A percentile compares a stretch with the other conserved stretches of the same genome.
phyloP scores from a whole-genome alignment of 2,888 invertebrate species.

The Desoria tigrina region DNA sequence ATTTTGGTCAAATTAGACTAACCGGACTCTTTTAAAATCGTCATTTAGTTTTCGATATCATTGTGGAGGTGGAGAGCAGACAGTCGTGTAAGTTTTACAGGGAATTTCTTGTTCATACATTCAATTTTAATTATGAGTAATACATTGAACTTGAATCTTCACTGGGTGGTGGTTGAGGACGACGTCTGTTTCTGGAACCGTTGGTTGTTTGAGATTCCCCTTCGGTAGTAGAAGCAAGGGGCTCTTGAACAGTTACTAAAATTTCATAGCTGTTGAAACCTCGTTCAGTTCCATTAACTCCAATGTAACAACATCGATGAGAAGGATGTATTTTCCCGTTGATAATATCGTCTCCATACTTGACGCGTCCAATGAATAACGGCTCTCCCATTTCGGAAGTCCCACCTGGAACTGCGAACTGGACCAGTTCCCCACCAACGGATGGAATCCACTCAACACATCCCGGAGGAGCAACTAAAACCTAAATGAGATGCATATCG shows the following conservation, averaged over 20 bases:
- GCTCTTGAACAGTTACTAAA: not conserved
- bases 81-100: too few species aligned
- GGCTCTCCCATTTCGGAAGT: constrained; percentile 8
- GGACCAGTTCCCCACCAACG: not conserved
- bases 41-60: too few species aligned
- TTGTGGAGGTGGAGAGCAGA: too few species aligned
- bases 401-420: constrained; percentile 6
- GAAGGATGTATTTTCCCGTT: constrained; percentile 17
- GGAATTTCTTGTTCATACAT: too few species aligned
- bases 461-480: constrained; percentile 8
- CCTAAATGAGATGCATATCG: constrained; percentile 1
- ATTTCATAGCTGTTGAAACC: constrained; percentile 9
- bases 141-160: too few species aligned
- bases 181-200: too few species aligned
- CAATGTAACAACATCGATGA: constrained; percentile 16
- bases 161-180: too few species aligned
- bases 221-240: too few species aligned
- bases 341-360: not conserved
- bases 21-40: too few species aligned
- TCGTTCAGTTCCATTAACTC: not conserved
- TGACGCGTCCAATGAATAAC: constrained; percentile 18
- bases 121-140: too few species aligned
- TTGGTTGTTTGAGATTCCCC: too few species aligned
- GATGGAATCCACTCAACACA: constrained; percentile 13
- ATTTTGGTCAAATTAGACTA: too few species aligned